These are phyloP conservation scores for Empis stercorea DNA, from an alignment of 2,888 invertebrate species.

Conservation along the genomic window DNA sequence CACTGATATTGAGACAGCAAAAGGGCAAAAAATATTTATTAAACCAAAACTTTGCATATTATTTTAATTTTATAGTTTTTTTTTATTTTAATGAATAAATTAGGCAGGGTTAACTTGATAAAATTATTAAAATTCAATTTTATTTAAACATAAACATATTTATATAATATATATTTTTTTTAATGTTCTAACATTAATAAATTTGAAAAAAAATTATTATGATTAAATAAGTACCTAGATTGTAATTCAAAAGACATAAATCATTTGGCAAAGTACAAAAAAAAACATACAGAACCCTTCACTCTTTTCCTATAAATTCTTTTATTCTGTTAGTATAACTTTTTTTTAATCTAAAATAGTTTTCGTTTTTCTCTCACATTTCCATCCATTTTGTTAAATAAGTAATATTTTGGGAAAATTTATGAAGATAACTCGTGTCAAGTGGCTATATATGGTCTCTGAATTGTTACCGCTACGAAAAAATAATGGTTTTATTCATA, in stretches of 20 bases:
- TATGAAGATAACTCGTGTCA: background rate
- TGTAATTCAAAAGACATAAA: no score
- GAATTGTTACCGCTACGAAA: no score
- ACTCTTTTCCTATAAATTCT: constrained; percentile 9
- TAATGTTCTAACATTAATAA: background rate
- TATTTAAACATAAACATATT: constrained; percentile 1
- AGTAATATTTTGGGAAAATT: constrained; percentile 4
- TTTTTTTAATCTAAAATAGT: constrained; percentile 14
- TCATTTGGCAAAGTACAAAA: constrained; percentile 10
- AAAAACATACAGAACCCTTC: constrained; percentile 6
- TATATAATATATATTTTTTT: constrained; percentile 2
- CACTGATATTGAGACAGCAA: background rate
- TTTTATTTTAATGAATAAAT: constrained; percentile 13
- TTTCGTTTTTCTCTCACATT: constrained; percentile 16
- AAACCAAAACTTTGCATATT: constrained; percentile 2
- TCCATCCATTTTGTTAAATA: constrained; percentile 1
- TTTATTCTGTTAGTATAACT: constrained; percentile 10
- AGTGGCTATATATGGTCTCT: background rate
- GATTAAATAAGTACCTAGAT: background rate
- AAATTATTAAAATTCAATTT: constrained; percentile 7
- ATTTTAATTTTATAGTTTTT: constrained; percentile 5
- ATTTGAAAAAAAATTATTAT: background rate
- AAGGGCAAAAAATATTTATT: constrained; percentile 3
- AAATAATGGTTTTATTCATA: no score
- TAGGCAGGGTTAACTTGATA: constrained; percentile 3